A percentile compares a stretch with the other conserved stretches of the same genome.
Conservation (phyloP, 2,113 vertebrate genomes). For the Trachemys scripta region DNA sequence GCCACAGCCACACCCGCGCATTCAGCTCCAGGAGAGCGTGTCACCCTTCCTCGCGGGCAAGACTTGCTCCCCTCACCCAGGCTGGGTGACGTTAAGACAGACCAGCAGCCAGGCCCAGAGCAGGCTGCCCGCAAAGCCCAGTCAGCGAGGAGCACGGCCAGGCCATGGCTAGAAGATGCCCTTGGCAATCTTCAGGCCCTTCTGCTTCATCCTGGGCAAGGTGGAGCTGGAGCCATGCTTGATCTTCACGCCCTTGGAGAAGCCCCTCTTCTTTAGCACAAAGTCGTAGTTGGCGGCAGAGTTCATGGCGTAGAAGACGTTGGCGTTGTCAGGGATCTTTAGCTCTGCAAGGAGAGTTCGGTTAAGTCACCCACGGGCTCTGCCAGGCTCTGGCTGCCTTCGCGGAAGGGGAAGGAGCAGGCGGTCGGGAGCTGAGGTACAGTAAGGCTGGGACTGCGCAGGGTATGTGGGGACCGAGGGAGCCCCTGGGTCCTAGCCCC, state of each 20-base stretch:
- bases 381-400: background rate
- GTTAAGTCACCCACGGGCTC: background rate
- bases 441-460: too few relatives aligned
- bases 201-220: slow-evolving; percentile 97
- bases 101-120: background rate
- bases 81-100: background rate
- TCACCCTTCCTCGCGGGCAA: background rate
- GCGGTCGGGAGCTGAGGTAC: background rate
- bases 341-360: slow-evolving; percentile 82
- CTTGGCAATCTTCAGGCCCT: slow-evolving; percentile 96
- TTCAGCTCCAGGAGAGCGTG: background rate
- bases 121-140: slow-evolving; percentile 45
- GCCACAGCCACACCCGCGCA: background rate
- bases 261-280: slow-evolving; percentile 92
- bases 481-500: background rate
- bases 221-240: slow-evolving; percentile 95
- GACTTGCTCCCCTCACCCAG: background rate
- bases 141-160: slow-evolving; percentile 41
- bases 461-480: background rate
- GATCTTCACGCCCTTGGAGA: slow-evolving; percentile 85
- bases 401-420: background rate
- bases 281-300: slow-evolving; percentile 98
- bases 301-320: slow-evolving; percentile 99
- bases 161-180: slow-evolving; percentile 92
- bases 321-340: slow-evolving; percentile 97